These are phyloP conservation scores for Brachirus orientalis DNA, from an alignment of 2,113 vertebrate genomes.

Conservation along the genomic window DNA sequence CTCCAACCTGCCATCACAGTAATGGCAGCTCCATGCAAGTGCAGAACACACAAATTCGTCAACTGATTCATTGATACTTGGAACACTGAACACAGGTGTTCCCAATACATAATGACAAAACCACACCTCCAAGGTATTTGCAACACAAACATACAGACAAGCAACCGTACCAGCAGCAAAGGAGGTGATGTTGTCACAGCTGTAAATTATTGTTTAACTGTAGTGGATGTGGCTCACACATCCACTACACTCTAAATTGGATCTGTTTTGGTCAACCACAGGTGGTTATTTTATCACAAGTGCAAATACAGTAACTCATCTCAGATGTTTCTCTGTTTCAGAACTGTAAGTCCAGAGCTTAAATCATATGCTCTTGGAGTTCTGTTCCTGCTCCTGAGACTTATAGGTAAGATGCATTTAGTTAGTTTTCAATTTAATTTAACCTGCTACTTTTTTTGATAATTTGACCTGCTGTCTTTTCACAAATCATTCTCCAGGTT, in stretches of 20 bases:
- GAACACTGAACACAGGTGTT: no score
- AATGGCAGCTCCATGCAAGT: no score
- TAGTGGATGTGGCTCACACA: not conserved
- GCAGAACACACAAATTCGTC: no score
- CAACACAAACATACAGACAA: no score
- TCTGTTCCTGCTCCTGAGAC: slow-evolving; percentile 79
- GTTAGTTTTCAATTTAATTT: not conserved
- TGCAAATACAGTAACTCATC: not conserved
- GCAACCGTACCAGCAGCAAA: not conserved
- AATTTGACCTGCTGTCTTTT: slow-evolving; percentile 43
- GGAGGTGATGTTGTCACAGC: not conserved
- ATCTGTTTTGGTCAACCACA: not conserved
- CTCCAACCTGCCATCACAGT: no score
- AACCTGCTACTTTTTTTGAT: slow-evolving; percentile 33
- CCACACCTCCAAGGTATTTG: no score
- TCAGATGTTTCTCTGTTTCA: slow-evolving; percentile 42
- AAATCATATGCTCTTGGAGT: slow-evolving; percentile 81
- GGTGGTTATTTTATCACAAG: not conserved
- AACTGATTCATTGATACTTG: no score
- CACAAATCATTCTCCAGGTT: slow-evolving; percentile 60
- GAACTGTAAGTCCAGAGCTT: slow-evolving; percentile 80
- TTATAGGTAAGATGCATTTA: slow-evolving; percentile 70
- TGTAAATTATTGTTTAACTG: not conserved
- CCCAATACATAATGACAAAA: no score
- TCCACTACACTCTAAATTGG: no score